These are phyloP conservation scores for Tokudaia tokunoshimensis DNA, from an alignment of 2,797 vertebrate species.

Conservation along the genomic window DNA sequence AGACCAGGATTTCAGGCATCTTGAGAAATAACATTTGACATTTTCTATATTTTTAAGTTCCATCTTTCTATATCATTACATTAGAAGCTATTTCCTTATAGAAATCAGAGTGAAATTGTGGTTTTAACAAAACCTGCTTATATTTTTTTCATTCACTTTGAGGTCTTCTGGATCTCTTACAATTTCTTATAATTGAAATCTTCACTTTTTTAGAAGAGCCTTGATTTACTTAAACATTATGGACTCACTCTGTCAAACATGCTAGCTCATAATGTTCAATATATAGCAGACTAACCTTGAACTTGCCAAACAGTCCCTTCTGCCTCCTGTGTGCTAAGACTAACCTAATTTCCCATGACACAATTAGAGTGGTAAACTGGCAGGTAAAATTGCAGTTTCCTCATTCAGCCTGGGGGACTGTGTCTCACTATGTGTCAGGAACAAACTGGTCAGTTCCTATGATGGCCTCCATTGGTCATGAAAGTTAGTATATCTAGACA, in stretches of 20 bases:
- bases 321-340: too few species aligned
- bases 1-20: neutral
- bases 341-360: neutral
- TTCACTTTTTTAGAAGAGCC: neutral
- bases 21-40: neutral
- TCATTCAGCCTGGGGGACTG: neutral
- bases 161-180: neutral
- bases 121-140: neutral
- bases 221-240: neutral
- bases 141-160: neutral
- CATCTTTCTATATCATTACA: neutral
- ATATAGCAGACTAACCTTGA: neutral
- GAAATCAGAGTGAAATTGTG: neutral
- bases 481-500: neutral
- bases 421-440: neutral
- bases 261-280: neutral
- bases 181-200: neutral
- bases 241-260: neutral
- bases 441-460: neutral
- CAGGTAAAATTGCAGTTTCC: neutral
- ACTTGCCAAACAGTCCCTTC: too few species aligned
- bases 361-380: neutral
- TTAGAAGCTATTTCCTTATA: neutral
- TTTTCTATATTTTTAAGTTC: neutral
- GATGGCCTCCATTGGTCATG: neutral